Evolutionary conservation across 2,797 vertebrate genomes (phyloP).

Genomic region (Lepilemur ruficaudatus): DNA sequence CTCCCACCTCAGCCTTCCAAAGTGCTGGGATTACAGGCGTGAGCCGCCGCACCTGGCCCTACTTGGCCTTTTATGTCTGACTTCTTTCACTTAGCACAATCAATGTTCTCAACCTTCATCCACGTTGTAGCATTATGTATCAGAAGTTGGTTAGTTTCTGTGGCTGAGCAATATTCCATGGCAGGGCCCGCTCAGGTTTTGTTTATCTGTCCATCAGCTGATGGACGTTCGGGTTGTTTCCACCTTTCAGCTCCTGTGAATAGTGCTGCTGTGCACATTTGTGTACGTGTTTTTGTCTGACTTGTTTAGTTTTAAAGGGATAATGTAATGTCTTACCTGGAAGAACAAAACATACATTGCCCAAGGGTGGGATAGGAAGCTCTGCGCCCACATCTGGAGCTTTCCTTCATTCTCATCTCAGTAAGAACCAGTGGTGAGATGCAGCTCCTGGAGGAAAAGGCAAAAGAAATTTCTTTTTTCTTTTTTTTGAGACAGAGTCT

Average conservation of each 20-base stretch:
- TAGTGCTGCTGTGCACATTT: neutral
- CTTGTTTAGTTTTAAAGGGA: neutral
- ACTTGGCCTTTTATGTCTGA: neutral
- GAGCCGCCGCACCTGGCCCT: too few species aligned
- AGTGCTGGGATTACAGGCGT: too few species aligned
- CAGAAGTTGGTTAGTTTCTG: neutral
- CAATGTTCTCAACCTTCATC: neutral
- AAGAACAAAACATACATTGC: neutral
- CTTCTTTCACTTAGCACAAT: neutral
- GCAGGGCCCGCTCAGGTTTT: neutral
- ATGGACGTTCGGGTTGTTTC: neutral
- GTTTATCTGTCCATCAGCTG: neutral
- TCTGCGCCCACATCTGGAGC: neutral
- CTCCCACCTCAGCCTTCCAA: too few species aligned
- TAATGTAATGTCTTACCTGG: neutral
- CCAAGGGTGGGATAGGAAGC: neutral
- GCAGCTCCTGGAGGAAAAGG: neutral
- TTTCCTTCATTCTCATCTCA: too few species aligned
- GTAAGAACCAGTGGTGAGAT: neutral
- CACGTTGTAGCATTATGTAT: neutral
- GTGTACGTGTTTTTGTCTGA: neutral
- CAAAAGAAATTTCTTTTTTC: too few species aligned
- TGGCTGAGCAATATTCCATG: neutral
- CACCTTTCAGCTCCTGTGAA: neutral
- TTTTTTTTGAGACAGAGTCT: too few species aligned